A percentile compares a stretch with the other conserved stretches of the same genome.
Evolutionary conservation across 2,113 vertebrate species (phyloP).

Genomic region (Stigmatopora argus): DNA sequence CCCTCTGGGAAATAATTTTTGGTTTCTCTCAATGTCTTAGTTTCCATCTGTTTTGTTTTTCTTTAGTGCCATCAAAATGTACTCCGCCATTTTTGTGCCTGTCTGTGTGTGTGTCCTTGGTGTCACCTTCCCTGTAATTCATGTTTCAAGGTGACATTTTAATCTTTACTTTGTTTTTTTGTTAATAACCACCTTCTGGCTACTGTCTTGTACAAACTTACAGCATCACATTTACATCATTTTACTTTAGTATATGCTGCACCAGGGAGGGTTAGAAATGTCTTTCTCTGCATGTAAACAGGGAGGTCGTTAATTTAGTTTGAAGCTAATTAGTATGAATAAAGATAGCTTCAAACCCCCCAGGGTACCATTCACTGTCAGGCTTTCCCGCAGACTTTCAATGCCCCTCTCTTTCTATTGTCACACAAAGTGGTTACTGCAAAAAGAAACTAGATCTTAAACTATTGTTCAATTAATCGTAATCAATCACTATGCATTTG

Average conservation of each 20-base stretch:
- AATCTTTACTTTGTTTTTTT: neutral
- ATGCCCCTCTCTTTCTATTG: constrained; percentile 13
- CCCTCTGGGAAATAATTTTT: neutral
- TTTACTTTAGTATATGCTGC: neutral
- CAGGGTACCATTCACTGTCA: constrained; percentile 51
- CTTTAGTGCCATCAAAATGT: neutral
- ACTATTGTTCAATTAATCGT: neutral
- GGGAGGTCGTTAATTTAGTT: constrained; percentile 62
- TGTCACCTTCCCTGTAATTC: neutral
- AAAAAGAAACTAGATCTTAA: constrained; percentile 14
- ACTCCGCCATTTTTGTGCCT: neutral
- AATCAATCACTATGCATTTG: too few species aligned
- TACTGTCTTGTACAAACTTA: neutral
- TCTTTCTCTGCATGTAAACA: constrained; percentile 54
- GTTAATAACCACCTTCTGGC: neutral
- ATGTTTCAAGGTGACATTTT: neutral
- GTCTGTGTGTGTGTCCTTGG: too few species aligned
- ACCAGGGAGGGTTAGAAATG: constrained; percentile 39
- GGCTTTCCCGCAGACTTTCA: constrained; percentile 37
- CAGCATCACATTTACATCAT: neutral
- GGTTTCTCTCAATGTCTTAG: neutral
- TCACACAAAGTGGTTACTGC: constrained; percentile 20
- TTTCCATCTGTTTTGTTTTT: neutral
- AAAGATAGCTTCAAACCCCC: constrained; percentile 58
- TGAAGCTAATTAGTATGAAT: constrained; percentile 66